A percentile compares a stretch with the other conserved stretches of the same genome.
Evolutionary conservation across 2,797 vertebrate species (phyloP).

Genomic region (Odontamblyopus lacepedii): DNA sequence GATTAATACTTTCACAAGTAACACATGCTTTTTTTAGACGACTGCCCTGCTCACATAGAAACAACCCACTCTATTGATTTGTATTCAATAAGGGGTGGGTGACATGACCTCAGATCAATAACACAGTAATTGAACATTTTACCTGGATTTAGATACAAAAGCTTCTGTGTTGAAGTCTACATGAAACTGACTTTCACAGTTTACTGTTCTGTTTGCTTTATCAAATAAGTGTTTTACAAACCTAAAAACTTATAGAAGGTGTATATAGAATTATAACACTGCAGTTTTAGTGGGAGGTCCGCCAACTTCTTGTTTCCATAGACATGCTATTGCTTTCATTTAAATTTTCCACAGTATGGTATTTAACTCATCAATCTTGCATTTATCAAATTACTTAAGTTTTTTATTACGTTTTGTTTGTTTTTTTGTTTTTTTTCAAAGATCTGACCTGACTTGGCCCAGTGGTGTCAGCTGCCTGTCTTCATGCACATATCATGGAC

Average conservation of each 20-base stretch:
- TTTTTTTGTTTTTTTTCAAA: too few species aligned
- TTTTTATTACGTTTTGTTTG: too few species aligned
- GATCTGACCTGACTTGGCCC: too few species aligned
- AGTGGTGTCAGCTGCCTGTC: too few species aligned
- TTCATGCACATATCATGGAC: too few species aligned
- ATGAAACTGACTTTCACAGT: background rate
- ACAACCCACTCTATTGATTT: background rate
- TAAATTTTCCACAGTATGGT: background rate
- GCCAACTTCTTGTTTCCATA: background rate
- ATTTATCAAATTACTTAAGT: background rate
- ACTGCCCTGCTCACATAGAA: background rate
- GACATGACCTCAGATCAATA: conserved; percentile 5
- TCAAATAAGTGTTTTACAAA: too few species aligned
- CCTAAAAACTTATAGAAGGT: background rate
- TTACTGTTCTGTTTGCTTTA: too few species aligned
- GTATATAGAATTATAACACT: background rate
- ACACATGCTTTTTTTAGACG: background rate
- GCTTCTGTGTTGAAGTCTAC: background rate
- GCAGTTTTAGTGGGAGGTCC: background rate
- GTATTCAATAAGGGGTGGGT: background rate
- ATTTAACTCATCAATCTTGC: background rate
- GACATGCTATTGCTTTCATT: background rate
- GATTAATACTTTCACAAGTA: background rate
- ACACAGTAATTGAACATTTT: background rate
- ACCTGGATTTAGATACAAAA: background rate